Evolutionary conservation across 1,140 invertebrate genomes (phyloP), one percentile per base, ranked within the genome.

Genomic region (Gryon sp.): DNA sequence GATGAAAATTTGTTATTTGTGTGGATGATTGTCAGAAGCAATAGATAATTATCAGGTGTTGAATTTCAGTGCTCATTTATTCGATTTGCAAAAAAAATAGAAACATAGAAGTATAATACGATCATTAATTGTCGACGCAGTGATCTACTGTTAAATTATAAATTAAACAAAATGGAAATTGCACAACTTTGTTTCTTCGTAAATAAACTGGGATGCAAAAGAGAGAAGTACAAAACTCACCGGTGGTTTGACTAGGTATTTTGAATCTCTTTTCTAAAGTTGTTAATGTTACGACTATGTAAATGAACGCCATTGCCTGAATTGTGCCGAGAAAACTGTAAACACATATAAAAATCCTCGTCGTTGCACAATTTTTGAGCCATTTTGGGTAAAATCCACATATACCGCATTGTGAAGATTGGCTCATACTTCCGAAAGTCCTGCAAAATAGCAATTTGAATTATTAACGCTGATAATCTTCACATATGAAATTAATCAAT

Each of bases 211-310:
- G 32, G 5, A 34, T 34, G 11, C 11, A 28, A 6, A 2, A 34
- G 1, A 16, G 8, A 22, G 36, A 1, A 12, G 24, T n/a, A 46
- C 12, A 8, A 30, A 20, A 68, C 82, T 87, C 82, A 92, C 93
- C 93, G 78, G 92, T 93, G 2, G 92, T 92, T 82, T 90, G 91
- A 80, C 92, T 93, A 15, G 92, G 91, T 77, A 94, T 92, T 80
- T 93, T 93, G 76, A 93, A 94, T 66, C 93, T 87, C 79, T 92
- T 94, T 80, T 94, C 93, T 62, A 94, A 81, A 1, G 93, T 94
- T 18, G 92, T 92, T 59, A 94, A 81, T 4, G 92, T 92, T 14
- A 93, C 91, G 2, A 92, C 87, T 45, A 93, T 92, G 76, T 94
- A 94, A 74, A 93, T 91, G 75, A 91, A 93, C 18, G 92, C 90